Evolutionary conservation across 2,113 vertebrate genomes (phyloP).

Genomic region (Hoplias malabaricus): DNA sequence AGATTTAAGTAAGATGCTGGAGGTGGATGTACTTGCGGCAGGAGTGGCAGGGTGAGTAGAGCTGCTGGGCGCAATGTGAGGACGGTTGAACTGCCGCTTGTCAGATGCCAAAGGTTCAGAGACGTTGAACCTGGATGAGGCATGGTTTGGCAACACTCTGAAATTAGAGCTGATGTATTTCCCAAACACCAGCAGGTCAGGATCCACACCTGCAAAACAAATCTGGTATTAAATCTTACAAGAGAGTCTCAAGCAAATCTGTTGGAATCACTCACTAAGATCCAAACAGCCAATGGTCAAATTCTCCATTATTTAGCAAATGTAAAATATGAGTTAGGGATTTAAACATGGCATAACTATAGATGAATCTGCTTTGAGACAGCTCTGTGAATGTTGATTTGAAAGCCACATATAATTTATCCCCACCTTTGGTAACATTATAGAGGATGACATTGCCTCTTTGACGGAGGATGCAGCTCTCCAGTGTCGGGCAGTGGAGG

Average conservation of each 20-base stretch:
- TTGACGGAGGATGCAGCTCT: constrained; percentile 84
- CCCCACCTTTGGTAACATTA: constrained; percentile 86
- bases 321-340: not conserved
- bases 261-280: not conserved
- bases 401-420: not conserved
- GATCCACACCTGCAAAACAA: constrained; percentile 81
- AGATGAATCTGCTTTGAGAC: no score
- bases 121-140: constrained; percentile 66
- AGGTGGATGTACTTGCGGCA: constrained; percentile 3
- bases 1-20: constrained; percentile 24
- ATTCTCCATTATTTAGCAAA: not conserved
- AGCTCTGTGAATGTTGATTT: not conserved
- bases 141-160: constrained; percentile 65
- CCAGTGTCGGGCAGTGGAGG: constrained; percentile 83
- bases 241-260: not conserved
- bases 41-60: constrained; percentile 53
- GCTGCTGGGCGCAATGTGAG: constrained; percentile 40
- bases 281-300: not conserved
- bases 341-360: no score
- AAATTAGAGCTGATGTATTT: constrained; percentile 73
- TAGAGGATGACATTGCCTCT: constrained; percentile 80
- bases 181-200: constrained; percentile 90
- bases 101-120: constrained; percentile 70
- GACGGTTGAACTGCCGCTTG: constrained; percentile 72
- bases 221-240: not conserved